phyloP scores from a whole-genome alignment of 92 coral and sea anemone species.

The Heteractis magnifica region DNA sequence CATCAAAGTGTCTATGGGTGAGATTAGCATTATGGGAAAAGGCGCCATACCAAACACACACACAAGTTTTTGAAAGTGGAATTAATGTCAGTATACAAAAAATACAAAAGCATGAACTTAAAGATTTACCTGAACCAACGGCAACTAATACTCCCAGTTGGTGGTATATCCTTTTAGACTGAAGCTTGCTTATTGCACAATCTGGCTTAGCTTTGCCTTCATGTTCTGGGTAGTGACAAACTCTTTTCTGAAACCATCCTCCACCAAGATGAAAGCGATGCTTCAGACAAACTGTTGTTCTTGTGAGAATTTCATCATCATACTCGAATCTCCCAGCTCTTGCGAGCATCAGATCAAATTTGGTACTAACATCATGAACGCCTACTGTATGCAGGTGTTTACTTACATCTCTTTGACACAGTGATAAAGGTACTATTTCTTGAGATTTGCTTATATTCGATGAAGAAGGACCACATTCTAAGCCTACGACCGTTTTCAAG shows the following conservation, averaged over 20 bases:
- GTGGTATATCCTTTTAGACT: neutral
- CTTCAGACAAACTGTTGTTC: conserved; percentile 47
- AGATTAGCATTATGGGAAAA: no score
- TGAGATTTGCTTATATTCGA: conserved; percentile 33
- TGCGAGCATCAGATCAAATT: conserved; percentile 40
- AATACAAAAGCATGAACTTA: no score
- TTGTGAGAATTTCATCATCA: conserved; percentile 24
- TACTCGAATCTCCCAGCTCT: conserved; percentile 50
- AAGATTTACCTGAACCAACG: conserved; percentile 36
- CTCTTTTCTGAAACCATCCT: conserved; percentile 41
- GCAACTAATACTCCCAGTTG: conserved; percentile 16
- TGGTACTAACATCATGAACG: conserved; percentile 4
- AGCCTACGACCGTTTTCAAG: conserved; percentile 25
- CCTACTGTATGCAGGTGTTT: conserved; percentile 31
- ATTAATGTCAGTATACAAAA: no score
- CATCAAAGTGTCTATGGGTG: no score
- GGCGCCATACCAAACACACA: no score
- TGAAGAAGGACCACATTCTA: conserved; percentile 33
- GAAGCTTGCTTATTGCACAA: conserved; percentile 5
- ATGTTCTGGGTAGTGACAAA: conserved; percentile 42
- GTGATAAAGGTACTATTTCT: conserved; percentile 26
- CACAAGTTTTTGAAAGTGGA: no score
- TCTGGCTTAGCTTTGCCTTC: conserved; percentile 39
- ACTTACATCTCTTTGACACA: conserved; percentile 42
- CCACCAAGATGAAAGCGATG: conserved; percentile 49